A percentile compares a stretch with the other conserved stretches of the same genome.
These are phyloP conservation scores for Lycorma delicatula DNA, from an alignment of 1,140 invertebrate genomes.

Conservation along the genomic window DNA sequence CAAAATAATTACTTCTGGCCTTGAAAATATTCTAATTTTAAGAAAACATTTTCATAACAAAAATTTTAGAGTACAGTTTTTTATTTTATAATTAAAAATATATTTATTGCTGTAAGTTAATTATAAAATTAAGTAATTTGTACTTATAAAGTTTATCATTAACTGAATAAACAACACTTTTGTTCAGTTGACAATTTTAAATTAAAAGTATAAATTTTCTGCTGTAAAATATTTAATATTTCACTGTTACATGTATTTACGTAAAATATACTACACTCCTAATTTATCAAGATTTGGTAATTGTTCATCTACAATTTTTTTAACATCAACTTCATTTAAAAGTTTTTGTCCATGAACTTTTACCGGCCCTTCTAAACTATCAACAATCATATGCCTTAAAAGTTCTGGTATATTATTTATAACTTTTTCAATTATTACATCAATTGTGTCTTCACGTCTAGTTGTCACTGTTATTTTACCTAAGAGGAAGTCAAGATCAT, in stretches of 20 bases:
- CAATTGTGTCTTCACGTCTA: constrained; percentile 54
- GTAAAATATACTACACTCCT: constrained; percentile 3
- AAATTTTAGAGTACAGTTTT: too few species aligned
- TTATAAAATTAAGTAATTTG: too few species aligned
- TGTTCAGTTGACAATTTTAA: too few species aligned
- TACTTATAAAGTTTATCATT: too few species aligned
- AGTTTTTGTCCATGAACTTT: constrained; percentile 57
- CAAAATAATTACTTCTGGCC: too few species aligned
- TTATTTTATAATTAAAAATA: too few species aligned
- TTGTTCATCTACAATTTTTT: constrained; percentile 56
- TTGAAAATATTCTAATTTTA: too few species aligned
- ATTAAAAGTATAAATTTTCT: too few species aligned
- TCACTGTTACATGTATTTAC: background rate
- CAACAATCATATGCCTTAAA: constrained; percentile 73
- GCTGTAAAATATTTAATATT: too few species aligned
- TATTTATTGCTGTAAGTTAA: too few species aligned
- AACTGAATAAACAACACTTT: too few species aligned
- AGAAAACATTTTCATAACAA: too few species aligned
- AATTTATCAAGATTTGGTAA: constrained; percentile 35
- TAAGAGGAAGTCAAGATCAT: constrained; percentile 64
- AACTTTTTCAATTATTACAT: constrained; percentile 65
- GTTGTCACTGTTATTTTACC: constrained; percentile 63
- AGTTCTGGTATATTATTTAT: constrained; percentile 73
- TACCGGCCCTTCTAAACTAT: constrained; percentile 65
- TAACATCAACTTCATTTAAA: constrained; percentile 61